Conservation (phyloP, 2,797 vertebrate species). For the Percopsis omiscomaycus region DNA sequence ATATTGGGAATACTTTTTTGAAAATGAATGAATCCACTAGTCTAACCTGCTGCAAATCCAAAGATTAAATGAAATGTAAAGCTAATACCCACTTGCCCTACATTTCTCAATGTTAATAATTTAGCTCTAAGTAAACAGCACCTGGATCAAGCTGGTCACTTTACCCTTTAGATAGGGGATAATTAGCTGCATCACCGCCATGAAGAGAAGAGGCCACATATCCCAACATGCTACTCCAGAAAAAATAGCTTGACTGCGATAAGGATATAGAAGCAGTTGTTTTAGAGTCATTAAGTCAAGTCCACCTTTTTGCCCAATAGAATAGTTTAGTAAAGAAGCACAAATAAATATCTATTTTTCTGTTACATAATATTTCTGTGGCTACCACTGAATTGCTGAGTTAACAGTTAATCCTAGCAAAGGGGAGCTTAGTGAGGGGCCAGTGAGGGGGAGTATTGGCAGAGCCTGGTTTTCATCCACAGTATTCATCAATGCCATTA, state of each 20-base stretch:
- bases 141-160: slow-evolving; percentile 26
- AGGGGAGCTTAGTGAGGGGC: slow-evolving; percentile 55
- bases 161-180: slow-evolving; percentile 32
- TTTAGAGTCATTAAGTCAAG: slow-evolving; percentile 16
- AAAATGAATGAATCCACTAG: too few species aligned
- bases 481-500: slow-evolving; percentile 58
- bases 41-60: too few species aligned
- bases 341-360: slow-evolving; percentile 11
- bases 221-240: not conserved
- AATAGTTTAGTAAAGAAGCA: slow-evolving; percentile 1
- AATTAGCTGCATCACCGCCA: slow-evolving; percentile 11
- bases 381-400: slow-evolving; percentile 53
- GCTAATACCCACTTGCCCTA: too few species aligned
- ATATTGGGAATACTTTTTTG: too few species aligned
- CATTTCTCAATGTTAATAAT: slow-evolving; percentile 50
- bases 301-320: not conserved
- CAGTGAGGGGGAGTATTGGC: slow-evolving; percentile 40
- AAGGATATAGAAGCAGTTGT: slow-evolving; percentile 31
- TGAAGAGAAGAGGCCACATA: not conserved
- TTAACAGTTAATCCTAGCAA: slow-evolving; percentile 62
- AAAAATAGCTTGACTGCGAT: slow-evolving; percentile 11
- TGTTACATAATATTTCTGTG: slow-evolving; percentile 43
- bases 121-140: slow-evolving; percentile 42
- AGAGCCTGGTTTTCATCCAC: slow-evolving; percentile 45
- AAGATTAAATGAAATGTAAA: too few species aligned